These are phyloP conservation scores for Conistra vaccinii DNA, from an alignment of 2,888 invertebrate species.

Conservation along the genomic window DNA sequence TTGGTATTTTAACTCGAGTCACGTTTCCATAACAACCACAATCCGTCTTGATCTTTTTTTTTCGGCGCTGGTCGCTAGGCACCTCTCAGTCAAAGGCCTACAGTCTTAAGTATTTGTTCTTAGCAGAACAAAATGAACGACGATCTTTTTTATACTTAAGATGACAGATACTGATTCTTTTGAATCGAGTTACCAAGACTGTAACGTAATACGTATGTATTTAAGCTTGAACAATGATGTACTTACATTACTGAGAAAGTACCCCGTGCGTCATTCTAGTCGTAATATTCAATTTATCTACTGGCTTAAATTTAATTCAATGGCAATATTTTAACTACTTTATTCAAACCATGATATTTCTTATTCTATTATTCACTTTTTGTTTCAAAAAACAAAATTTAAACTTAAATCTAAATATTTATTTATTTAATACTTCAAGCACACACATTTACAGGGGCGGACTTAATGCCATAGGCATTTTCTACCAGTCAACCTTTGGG, in stretches of 20 bases:
- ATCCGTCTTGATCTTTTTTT: slow-evolving; percentile 50
- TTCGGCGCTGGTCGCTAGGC: slow-evolving; percentile 17
- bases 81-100: slow-evolving; percentile 51
- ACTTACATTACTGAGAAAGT: slow-evolving; percentile 20
- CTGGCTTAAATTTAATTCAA: too few relatives aligned
- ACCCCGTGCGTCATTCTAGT: slow-evolving; percentile 15
- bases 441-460: too few relatives aligned
- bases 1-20: slow-evolving; percentile 33
- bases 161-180: slow-evolving; percentile 38
- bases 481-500: too few relatives aligned
- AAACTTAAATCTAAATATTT: too few relatives aligned
- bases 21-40: slow-evolving; percentile 50
- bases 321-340: too few relatives aligned
- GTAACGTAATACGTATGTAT: slow-evolving; percentile 3
- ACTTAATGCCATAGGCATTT: too few relatives aligned
- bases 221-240: slow-evolving; percentile 15
- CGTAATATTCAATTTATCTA: slow-evolving; percentile 2
- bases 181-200: slow-evolving; percentile 34
- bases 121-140: slow-evolving; percentile 35
- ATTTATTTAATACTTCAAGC: too few relatives aligned
- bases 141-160: slow-evolving; percentile 44
- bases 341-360: too few relatives aligned
- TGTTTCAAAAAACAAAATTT: too few relatives aligned
- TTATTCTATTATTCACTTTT: too few relatives aligned
- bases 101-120: slow-evolving; percentile 41